Conservation (phyloP, 2,888 invertebrate genomes). For the Sminthurinus aureus region DNA sequence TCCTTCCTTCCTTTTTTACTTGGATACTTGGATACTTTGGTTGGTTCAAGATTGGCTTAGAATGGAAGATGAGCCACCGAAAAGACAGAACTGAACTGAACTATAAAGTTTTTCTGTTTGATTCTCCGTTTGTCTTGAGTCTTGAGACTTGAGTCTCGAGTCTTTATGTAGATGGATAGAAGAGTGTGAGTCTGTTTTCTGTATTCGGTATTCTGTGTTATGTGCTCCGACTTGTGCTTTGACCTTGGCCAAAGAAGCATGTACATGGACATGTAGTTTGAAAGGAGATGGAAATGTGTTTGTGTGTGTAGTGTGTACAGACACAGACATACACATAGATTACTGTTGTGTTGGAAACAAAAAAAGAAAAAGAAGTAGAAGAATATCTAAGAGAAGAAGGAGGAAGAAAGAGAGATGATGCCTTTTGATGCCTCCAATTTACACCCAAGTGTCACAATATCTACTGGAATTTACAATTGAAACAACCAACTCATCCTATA, state of each 20-base stretch:
- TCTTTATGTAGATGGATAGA: background rate
- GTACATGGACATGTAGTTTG: background rate
- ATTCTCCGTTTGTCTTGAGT: no score
- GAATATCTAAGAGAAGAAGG: background rate
- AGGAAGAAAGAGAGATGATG: conserved; percentile 8
- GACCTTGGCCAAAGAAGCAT: conserved; percentile 23
- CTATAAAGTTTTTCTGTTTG: no score
- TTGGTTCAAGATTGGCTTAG: background rate
- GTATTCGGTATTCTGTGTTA: background rate
- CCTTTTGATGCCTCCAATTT: conserved; percentile 37
- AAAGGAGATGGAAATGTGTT: no score
- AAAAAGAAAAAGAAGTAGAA: background rate
- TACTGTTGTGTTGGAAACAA: background rate
- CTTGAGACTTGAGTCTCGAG: no score
- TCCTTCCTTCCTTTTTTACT: no score
- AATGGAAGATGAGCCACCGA: conserved; percentile 5
- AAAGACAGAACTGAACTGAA: no score
- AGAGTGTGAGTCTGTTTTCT: background rate
- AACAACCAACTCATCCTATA: background rate
- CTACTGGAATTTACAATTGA: conserved; percentile 38
- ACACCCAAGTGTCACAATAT: conserved; percentile 41
- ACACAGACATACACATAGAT: no score
- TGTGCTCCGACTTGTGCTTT: conserved; percentile 6
- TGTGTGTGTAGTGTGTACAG: no score
- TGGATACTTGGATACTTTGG: no score